phyloP scores from a whole-genome alignment of 2,888 invertebrate species.

The Junonia oenone region DNA sequence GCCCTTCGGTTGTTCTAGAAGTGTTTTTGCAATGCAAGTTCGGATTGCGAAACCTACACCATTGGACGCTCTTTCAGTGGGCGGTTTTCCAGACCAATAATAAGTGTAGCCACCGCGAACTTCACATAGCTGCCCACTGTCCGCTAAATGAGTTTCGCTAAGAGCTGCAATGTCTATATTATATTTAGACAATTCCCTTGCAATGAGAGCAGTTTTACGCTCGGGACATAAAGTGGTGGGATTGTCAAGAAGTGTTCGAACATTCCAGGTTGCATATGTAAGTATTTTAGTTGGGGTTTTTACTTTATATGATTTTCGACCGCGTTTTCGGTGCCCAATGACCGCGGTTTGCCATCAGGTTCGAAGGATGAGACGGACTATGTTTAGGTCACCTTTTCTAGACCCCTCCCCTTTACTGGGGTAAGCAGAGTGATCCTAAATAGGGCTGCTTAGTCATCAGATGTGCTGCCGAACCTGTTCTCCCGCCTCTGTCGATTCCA shows the following conservation, averaged over 20 bases:
- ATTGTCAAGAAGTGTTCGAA: neutral
- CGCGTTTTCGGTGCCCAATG: no score
- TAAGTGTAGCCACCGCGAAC: constrained; percentile 11
- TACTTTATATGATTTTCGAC: no score
- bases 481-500: constrained; percentile 23
- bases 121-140: constrained; percentile 12
- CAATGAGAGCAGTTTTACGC: constrained; percentile 5
- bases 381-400: constrained; percentile 14
- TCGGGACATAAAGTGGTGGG: neutral
- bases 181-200: constrained; percentile 3
- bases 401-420: constrained; percentile 10
- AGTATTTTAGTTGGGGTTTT: no score
- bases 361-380: constrained; percentile 5
- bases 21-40: constrained; percentile 12
- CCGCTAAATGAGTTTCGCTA: constrained; percentile 16
- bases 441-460: constrained; percentile 23
- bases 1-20: constrained; percentile 21
- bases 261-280: constrained; percentile 3
- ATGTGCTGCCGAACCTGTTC: constrained; percentile 20
- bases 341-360: neutral
- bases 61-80: neutral
- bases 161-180: constrained; percentile 13
- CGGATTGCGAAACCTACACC: neutral
- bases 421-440: constrained; percentile 22
- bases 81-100: constrained; percentile 11